phyloP scores from a whole-genome alignment of 2,113 vertebrate genomes.

The Muntiacus muntjak region DNA sequence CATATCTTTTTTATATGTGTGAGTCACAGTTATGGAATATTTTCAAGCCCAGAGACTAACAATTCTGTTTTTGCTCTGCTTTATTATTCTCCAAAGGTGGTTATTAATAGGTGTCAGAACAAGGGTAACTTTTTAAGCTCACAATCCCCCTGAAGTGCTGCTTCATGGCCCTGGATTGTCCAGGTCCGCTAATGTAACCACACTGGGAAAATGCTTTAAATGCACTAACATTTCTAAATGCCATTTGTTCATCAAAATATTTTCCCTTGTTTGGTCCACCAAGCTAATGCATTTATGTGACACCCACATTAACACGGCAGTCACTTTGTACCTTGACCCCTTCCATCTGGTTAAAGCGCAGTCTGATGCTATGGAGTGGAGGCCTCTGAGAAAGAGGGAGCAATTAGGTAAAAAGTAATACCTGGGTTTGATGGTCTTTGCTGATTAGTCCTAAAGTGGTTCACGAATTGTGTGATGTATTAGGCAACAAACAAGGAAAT shows the following conservation, averaged over 20 bases:
- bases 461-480: neutral
- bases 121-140: conserved; percentile 62
- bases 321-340: conserved; percentile 34
- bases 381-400: neutral
- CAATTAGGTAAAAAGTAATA: conserved; percentile 48
- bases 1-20: conserved; percentile 38
- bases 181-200: conserved; percentile 62
- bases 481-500: neutral
- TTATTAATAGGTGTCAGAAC: conserved; percentile 67
- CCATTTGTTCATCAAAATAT: conserved; percentile 71
- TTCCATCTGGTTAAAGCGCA: conserved; percentile 4
- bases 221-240: conserved; percentile 41
- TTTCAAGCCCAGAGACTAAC: conserved; percentile 24
- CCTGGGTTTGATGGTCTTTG: conserved; percentile 8
- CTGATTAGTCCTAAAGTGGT: conserved; percentile 11
- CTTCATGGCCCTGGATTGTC: conserved; percentile 68
- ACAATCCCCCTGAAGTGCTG: neutral
- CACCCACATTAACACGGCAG: conserved; percentile 50
- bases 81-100: conserved; percentile 68
- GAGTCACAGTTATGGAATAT: conserved; percentile 65
- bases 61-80: conserved; percentile 41
- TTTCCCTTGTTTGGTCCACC: conserved; percentile 50
- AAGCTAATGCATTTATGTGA: conserved; percentile 69
- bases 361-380: neutral
- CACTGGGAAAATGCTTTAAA: conserved; percentile 55